Conservation (phyloP, 2,888 invertebrate genomes). For the Phorcus lineatus region DNA sequence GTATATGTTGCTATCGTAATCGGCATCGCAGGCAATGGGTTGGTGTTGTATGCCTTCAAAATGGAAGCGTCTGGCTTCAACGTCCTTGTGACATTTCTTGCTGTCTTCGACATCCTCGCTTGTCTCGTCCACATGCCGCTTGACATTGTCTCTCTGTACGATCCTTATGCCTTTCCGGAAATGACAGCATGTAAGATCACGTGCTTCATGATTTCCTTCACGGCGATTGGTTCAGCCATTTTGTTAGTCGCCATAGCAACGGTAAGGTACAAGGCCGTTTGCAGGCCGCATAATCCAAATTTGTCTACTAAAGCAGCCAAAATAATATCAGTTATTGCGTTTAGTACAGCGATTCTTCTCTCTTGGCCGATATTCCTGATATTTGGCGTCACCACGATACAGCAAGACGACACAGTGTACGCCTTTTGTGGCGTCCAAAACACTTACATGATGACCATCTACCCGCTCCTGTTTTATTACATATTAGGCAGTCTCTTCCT, state of each 20-base stretch:
- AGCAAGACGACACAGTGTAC: not conserved
- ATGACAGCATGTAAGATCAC: conserved; percentile 26
- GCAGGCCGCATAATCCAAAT: not conserved
- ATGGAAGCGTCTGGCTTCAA: conserved; percentile 21
- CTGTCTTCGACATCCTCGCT: conserved; percentile 17
- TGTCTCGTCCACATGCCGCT: conserved; percentile 29
- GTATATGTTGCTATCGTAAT: not conserved
- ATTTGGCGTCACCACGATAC: conserved; percentile 1
- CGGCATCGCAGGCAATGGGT: not conserved
- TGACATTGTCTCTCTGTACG: conserved; percentile 11
- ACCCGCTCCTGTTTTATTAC: conserved; percentile 22
- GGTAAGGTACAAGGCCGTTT: conserved; percentile 19
- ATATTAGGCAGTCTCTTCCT: conserved; percentile 6
- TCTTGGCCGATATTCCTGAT: conserved; percentile 14
- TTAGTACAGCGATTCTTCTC: not conserved
- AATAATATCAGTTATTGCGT: not conserved
- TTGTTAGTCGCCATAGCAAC: conserved; percentile 24
- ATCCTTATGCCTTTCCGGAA: not conserved
- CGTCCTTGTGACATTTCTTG: conserved; percentile 21
- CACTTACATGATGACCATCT: not conserved
- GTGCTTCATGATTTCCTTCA: conserved; percentile 30
- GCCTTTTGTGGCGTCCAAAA: conserved; percentile 26
- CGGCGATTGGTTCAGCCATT: conserved; percentile 25
- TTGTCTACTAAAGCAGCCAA: conserved; percentile 3
- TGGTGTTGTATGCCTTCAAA: not conserved